Percentiles rank a stretch among this genome's conserved stretches.
Conservation (phyloP, 2,888 invertebrate species). For the Spilarctia lutea region DNA sequence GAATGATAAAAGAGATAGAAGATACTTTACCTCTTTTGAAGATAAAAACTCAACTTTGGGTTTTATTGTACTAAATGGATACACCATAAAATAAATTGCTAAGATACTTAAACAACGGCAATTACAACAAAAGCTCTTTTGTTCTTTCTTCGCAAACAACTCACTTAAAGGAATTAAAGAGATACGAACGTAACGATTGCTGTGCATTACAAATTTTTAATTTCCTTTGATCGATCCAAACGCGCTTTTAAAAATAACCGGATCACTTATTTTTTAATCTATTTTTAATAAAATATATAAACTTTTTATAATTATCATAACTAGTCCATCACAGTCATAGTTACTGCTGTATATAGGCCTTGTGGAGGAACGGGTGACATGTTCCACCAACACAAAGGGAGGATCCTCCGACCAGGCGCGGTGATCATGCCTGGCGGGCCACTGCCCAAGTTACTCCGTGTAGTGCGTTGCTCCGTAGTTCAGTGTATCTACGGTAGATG, state of each 20-base stretch:
- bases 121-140: neutral
- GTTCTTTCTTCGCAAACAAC: neutral
- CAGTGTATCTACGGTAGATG: no score
- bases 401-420: no score
- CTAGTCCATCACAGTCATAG: no score
- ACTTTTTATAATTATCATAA: no score
- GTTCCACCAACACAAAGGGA: no score
- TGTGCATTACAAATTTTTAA: slow-evolving; percentile 6
- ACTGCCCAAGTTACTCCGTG: no score
- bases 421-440: no score
- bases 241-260: slow-evolving; percentile 7
- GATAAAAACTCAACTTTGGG: neutral
- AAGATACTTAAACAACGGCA: slow-evolving; percentile 1
- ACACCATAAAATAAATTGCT: neutral
- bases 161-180: neutral
- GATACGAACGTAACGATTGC: neutral
- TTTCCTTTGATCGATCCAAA: neutral
- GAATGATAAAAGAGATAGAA: neutral
- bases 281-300: no score
- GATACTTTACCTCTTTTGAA: neutral
- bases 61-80: neutral
- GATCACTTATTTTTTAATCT: neutral
- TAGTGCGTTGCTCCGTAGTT: no score
- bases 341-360: no score
- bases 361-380: no score